These are phyloP conservation scores for Cosmia pyralina DNA, from an alignment of 2,888 invertebrate genomes.

Conservation along the genomic window DNA sequence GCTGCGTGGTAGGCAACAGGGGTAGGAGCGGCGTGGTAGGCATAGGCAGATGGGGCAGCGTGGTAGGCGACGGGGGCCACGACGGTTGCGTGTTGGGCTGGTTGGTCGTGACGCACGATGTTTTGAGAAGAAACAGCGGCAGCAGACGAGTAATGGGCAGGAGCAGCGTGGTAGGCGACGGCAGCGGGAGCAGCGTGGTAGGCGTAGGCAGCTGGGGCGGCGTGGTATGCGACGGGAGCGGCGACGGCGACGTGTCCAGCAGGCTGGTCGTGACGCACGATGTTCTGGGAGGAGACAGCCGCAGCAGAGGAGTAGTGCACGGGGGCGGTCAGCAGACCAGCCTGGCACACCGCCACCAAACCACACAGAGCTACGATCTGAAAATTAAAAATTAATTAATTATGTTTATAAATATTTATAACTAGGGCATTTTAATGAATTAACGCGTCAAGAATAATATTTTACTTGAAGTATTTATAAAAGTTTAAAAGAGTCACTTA, in stretches of 20 bases:
- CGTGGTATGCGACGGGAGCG: constrained; percentile 66
- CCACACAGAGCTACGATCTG: constrained; percentile 69
- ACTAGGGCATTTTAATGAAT: background rate
- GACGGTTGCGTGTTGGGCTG: constrained; percentile 57
- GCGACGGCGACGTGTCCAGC: constrained; percentile 16
- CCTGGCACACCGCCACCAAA: constrained; percentile 70
- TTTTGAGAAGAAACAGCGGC: constrained; percentile 78
- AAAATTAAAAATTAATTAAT: constrained; percentile 39
- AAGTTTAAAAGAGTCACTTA: constrained; percentile 50
- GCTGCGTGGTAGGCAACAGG: constrained; percentile 62
- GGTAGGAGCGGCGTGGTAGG: constrained; percentile 45
- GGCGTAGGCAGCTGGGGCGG: constrained; percentile 57
- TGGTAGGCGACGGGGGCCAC: constrained; percentile 59
- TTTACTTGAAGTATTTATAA: background rate
- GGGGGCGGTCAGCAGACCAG: constrained; percentile 74
- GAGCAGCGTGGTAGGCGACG: constrained; percentile 81
- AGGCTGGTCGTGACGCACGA: constrained; percentile 73
- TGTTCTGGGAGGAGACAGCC: constrained; percentile 75
- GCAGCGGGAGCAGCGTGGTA: constrained; percentile 63
- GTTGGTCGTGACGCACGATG: constrained; percentile 78
- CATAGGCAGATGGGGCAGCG: constrained; percentile 33
- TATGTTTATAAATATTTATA: too few species aligned
- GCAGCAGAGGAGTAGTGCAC: constrained; percentile 67
- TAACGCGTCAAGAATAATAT: background rate
- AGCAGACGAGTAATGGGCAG: constrained; percentile 75